Conservation (phyloP, 2,113 vertebrate genomes). For the Spea bombifrons region DNA sequence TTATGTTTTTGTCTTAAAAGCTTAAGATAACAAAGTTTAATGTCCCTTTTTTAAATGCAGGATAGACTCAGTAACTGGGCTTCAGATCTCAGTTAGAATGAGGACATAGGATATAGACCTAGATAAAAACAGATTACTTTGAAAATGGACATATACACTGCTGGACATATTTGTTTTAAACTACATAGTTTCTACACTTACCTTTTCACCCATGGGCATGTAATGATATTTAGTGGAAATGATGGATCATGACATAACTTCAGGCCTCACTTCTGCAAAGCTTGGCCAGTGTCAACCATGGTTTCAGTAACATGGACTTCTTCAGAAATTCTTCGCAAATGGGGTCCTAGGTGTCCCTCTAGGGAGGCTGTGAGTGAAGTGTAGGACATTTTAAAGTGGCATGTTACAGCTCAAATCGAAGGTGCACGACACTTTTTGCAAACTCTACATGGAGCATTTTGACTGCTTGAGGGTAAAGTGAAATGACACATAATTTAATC, state of each 20-base stretch:
- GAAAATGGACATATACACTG: background rate
- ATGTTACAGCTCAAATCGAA: slow-evolving; percentile 47
- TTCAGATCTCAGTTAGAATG: too few species aligned
- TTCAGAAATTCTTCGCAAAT: slow-evolving; percentile 56
- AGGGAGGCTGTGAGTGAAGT: slow-evolving; percentile 55
- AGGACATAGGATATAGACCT: background rate
- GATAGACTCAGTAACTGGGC: too few species aligned
- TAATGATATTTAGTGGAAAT: slow-evolving; percentile 57
- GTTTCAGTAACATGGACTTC: slow-evolving; percentile 58
- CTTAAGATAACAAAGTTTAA: too few species aligned
- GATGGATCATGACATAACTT: slow-evolving; percentile 60
- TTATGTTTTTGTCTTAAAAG: too few species aligned
- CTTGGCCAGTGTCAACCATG: slow-evolving; percentile 57
- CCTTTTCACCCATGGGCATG: slow-evolving; percentile 52
- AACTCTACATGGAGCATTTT: slow-evolving; percentile 39
- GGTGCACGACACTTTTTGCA: slow-evolving; percentile 41
- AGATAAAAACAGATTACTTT: background rate
- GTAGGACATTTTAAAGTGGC: slow-evolving; percentile 61
- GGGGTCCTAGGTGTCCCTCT: slow-evolving; percentile 52
- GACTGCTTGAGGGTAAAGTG: slow-evolving; percentile 44
- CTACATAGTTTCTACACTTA: slow-evolving; percentile 45
- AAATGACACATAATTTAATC: slow-evolving; percentile 40
- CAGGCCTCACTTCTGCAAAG: slow-evolving; percentile 54
- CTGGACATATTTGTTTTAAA: slow-evolving; percentile 11
- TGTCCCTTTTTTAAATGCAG: too few species aligned